phyloP scores from a whole-genome alignment of 2,797 vertebrate species.

The Dermochelys coriacea region DNA sequence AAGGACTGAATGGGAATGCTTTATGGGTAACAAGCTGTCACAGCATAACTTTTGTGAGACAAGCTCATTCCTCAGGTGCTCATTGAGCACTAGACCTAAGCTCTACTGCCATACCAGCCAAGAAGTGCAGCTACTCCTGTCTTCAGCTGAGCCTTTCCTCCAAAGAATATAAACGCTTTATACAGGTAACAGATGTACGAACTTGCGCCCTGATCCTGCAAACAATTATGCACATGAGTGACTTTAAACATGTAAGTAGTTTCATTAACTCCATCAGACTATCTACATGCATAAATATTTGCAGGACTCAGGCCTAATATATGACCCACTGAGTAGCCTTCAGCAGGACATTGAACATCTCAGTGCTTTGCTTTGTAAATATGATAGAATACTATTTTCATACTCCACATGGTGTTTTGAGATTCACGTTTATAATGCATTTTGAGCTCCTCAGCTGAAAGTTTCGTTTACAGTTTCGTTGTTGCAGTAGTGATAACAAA shows the following conservation, averaged over 20 bases:
- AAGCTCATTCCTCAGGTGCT: not conserved
- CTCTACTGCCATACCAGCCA: not conserved
- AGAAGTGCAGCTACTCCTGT: not conserved
- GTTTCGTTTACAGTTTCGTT: not conserved
- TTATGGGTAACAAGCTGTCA: not conserved
- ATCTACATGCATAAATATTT: accelerated
- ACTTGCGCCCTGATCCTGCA: not conserved
- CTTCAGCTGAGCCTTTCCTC: not conserved
- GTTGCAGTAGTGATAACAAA: not conserved
- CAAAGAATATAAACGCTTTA: not conserved
- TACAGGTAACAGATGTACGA: not conserved
- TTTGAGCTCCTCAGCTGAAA: not conserved
- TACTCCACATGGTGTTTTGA: accelerated
- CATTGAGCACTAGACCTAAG: not conserved
- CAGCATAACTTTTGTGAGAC: not conserved
- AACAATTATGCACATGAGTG: accelerated
- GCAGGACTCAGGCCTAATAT: accelerated
- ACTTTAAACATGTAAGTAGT: not conserved
- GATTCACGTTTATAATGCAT: not conserved
- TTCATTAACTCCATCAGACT: accelerated
- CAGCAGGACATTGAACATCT: not conserved
- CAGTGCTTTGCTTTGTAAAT: not conserved
- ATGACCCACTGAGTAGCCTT: not conserved
- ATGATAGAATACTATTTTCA: accelerated
- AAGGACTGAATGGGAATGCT: not conserved